Base-by-base conservation (phyloP, 2,797 vertebrate genomes). In the Eutrigla gurnardus region DNA sequence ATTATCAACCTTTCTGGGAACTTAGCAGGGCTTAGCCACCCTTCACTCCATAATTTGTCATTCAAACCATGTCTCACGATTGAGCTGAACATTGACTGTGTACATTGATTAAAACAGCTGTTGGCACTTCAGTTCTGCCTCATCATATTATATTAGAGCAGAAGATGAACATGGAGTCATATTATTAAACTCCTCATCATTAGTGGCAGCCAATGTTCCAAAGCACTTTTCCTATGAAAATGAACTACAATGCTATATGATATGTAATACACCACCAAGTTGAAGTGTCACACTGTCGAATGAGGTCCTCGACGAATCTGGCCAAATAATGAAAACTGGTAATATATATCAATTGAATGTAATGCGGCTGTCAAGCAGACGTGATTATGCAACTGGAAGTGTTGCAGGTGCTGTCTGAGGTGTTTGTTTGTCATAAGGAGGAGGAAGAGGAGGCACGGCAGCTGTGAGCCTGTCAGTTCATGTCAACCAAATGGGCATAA, bases 371-470 rank as follows among this genome's bases (percentile, higher is more conserved):
- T 73, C 25, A 61, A 45, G 70, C 68, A 72, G 73, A 77, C 11
- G 5, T 18, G 53, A 43, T 87, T 75, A 85, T 70, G 76, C 73
- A 87, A 88, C 58, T 11, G 1, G 0, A 33, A 78, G 80, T 15
- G 68, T 60, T 70, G 64, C 72, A 75, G 75, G 78, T 80, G 75
- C 71, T 50, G 57, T 83, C 55, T 71, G 71, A 79, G 65, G 47
- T 81, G 77, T 81, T 75, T 77, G 50, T 76, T 84, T 73, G 49
- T 50, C 59, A 45, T 76, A 2, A 71, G 57, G 49, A 71, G 69
- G 68, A 80, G 70, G 70, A 77, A 42, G 47, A 53, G 59, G 66
- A 82, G 66, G 60, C 77, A 35, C 40, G 72, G 65, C 86, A 91
- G 88, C 80, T 87, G 83, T 3, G 59, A 75, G 63, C 68, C 32